phyloP scores from a whole-genome alignment of 2,888 invertebrate genomes.

The Portevinia maculata region DNA sequence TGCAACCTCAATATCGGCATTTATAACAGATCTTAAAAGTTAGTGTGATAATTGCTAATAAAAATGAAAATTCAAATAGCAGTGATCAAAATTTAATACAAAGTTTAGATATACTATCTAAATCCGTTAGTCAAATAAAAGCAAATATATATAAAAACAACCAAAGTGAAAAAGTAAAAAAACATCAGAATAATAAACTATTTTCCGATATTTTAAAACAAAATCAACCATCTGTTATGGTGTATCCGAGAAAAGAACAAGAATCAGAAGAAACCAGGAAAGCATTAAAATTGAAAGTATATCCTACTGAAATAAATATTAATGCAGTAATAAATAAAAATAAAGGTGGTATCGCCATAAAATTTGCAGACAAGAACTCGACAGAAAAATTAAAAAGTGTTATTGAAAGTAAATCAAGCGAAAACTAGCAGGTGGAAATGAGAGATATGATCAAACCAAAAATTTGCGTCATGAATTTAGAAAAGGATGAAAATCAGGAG shows the following conservation, averaged over 20 bases:
- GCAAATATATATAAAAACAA: too few species aligned
- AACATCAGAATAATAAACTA: background rate
- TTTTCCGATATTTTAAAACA: slow-evolving; percentile 16
- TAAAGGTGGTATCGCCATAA: slow-evolving; percentile 8
- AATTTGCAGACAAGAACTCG: slow-evolving; percentile 15
- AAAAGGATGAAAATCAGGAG: too few species aligned
- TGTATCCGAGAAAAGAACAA: slow-evolving; percentile 19
- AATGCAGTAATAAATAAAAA: slow-evolving; percentile 7
- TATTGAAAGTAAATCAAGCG: slow-evolving; percentile 7
- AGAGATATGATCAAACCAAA: slow-evolving; percentile 5
- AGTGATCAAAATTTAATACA: background rate
- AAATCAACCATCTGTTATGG: slow-evolving; percentile 9
- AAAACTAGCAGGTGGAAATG: slow-evolving; percentile 7
- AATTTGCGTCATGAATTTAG: slow-evolving; percentile 12
- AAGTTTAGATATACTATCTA: slow-evolving; percentile 6
- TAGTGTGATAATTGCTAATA: background rate
- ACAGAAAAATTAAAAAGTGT: slow-evolving; percentile 23
- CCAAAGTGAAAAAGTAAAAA: too few species aligned
- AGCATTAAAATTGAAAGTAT: slow-evolving; percentile 6
- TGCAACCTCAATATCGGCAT: background rate
- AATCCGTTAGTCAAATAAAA: slow-evolving; percentile 9
- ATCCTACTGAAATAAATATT: slow-evolving; percentile 15
- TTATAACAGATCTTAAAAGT: too few species aligned
- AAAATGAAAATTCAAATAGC: background rate
- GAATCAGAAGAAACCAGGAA: slow-evolving; percentile 13